phyloP scores from a whole-genome alignment of 2,113 vertebrate genomes.

The Sceloporus tristichus region DNA sequence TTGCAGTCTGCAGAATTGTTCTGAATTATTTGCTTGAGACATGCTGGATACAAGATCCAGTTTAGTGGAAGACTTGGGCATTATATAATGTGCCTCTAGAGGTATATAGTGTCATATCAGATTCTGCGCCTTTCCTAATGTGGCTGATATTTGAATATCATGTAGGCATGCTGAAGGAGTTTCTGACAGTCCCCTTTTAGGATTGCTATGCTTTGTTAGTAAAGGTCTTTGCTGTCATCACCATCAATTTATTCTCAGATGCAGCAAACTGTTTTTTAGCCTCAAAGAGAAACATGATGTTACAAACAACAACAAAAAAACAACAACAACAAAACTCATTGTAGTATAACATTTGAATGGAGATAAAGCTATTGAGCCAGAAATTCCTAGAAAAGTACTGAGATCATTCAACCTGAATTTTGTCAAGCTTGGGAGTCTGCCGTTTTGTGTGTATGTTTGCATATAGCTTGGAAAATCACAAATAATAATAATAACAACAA shows the following conservation, averaged over 20 bases:
- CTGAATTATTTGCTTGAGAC: neutral
- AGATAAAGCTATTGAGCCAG: neutral
- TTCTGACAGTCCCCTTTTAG: neutral
- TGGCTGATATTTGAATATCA: neutral
- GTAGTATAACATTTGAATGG: neutral
- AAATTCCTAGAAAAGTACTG: neutral
- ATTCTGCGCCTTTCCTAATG: neutral
- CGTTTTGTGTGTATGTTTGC: neutral
- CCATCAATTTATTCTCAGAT: no score
- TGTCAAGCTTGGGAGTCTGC: neutral
- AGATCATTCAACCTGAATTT: neutral
- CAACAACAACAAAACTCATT: no score
- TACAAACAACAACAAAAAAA: neutral
- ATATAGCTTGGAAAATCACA: neutral
- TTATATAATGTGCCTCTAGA: neutral
- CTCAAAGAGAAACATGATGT: neutral
- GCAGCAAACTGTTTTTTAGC: no score
- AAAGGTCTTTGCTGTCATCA: no score
- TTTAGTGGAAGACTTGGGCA: neutral
- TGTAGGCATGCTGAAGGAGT: neutral
- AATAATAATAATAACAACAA: no score
- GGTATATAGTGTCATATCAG: neutral
- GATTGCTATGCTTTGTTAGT: no score
- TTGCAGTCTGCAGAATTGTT: neutral
- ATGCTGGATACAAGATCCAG: neutral